phyloP scores from a whole-genome alignment of 2,797 vertebrate species.

The Ispidina lecontei region DNA sequence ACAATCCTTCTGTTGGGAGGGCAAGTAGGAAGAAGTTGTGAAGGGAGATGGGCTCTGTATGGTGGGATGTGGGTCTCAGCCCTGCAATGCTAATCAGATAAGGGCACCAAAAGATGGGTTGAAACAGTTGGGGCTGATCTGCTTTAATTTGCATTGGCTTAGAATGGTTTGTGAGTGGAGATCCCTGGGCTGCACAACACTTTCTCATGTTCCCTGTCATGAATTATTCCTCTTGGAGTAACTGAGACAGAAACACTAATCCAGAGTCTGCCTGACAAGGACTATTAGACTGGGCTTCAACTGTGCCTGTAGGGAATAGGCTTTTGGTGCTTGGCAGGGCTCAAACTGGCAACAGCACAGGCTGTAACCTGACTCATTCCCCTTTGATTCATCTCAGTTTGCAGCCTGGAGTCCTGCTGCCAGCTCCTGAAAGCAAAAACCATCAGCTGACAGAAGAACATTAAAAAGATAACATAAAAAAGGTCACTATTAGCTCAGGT shows the following conservation, averaged over 20 bases:
- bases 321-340: neutral
- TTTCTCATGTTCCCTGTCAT: constrained; percentile 6
- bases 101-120: neutral
- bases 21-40: neutral
- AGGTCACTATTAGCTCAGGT: neutral
- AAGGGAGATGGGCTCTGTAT: accelerated
- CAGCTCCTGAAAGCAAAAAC: neutral
- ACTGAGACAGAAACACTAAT: neutral
- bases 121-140: neutral
- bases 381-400: constrained; percentile 7
- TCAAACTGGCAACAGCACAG: neutral
- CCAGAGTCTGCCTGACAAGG: neutral
- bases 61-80: neutral
- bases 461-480: neutral
- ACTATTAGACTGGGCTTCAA: neutral
- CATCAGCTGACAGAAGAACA: neutral
- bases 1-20: neutral
- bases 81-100: accelerated
- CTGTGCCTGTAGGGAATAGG: neutral
- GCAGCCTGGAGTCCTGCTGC: neutral
- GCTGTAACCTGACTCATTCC: neutral
- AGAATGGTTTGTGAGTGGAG: neutral
- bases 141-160: neutral
- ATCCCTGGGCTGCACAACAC: neutral
- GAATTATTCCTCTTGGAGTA: constrained; percentile 20